phyloP scores from a whole-genome alignment of 2,888 invertebrate species.

The Tetragonula carbonaria region DNA sequence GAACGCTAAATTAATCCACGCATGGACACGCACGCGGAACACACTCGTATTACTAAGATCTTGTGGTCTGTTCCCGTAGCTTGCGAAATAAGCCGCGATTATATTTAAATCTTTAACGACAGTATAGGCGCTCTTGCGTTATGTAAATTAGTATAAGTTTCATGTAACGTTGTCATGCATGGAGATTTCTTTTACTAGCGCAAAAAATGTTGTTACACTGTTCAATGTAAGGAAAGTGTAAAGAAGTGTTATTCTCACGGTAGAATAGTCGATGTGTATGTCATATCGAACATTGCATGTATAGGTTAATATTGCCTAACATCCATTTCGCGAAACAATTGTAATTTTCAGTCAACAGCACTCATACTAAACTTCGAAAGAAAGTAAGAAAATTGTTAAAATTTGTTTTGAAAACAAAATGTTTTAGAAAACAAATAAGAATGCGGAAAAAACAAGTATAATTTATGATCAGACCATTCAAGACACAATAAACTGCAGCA shows the following conservation, averaged over 20 bases:
- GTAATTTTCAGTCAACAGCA: too few relatives aligned
- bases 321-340: too few relatives aligned
- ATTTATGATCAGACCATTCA: too few relatives aligned
- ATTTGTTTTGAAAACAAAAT: too few relatives aligned
- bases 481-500: too few relatives aligned
- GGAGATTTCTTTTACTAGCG: neutral
- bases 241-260: neutral
- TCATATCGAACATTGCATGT: neutral
- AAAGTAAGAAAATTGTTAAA: too few relatives aligned
- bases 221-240: neutral
- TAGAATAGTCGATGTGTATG: neutral
- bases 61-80: conserved; percentile 31
- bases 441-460: too few relatives aligned
- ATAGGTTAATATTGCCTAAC: too few relatives aligned
- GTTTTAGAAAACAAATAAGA: too few relatives aligned
- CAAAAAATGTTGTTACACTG: neutral
- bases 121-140: neutral
- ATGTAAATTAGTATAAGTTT: neutral
- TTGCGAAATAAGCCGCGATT: conserved; percentile 42
- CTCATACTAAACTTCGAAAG: too few relatives aligned
- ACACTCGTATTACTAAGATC: conserved; percentile 55
- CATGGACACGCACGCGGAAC: conserved; percentile 56
- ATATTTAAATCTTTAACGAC: conserved; percentile 9
- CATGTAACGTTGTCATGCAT: neutral
- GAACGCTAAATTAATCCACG: conserved; percentile 70